These are phyloP conservation scores for Drosophila maculinotata DNA, from an alignment of 2,888 invertebrate genomes.

Conservation along the genomic window DNA sequence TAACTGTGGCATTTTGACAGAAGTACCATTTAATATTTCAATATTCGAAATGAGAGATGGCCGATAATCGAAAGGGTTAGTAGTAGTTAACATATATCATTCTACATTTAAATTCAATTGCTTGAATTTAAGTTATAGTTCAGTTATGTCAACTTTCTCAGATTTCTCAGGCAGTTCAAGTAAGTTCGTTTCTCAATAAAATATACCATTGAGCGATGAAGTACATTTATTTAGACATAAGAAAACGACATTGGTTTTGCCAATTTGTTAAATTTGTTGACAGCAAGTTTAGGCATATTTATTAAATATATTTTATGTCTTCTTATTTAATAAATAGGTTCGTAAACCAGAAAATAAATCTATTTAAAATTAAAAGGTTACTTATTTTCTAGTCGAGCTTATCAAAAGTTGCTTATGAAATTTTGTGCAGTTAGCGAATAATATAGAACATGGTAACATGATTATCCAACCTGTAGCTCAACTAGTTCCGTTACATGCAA, in stretches of 20 bases:
- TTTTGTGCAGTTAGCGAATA: not conserved
- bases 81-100: not conserved
- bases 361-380: no score
- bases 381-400: not conserved
- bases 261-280: no score
- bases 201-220: no score
- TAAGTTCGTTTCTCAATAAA: no score
- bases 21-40: conserved; percentile 1
- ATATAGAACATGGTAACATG: not conserved
- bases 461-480: conserved; percentile 25
- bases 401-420: no score
- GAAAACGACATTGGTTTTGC: no score
- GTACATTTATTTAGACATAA: no score
- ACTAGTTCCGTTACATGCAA: not conserved
- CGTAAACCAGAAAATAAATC: not conserved
- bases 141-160: not conserved
- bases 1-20: no score
- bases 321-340: not conserved
- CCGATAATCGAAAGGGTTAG: not conserved
- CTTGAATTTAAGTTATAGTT: not conserved
- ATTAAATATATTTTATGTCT: no score
- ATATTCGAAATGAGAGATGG: not conserved
- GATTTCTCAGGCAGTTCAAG: no score
- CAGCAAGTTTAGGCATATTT: no score
- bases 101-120: not conserved